phyloP scores from a whole-genome alignment of 2,888 invertebrate genomes.

The Beris morrisii region DNA sequence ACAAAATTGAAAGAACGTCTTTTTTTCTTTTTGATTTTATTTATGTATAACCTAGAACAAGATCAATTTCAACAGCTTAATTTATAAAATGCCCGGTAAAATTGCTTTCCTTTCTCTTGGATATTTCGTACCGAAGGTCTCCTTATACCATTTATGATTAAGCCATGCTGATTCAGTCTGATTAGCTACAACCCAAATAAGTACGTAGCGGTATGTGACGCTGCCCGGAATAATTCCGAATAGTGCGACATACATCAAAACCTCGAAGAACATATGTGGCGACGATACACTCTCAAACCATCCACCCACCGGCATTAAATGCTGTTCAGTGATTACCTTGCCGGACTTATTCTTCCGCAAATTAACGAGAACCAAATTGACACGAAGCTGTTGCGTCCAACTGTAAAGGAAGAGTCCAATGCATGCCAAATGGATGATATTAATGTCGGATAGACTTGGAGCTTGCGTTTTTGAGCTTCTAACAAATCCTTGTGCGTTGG shows the following conservation, averaged over 20 bases:
- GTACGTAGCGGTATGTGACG: constrained; percentile 70
- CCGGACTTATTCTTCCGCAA: constrained; percentile 73
- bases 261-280: constrained; percentile 81
- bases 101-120: constrained; percentile 73
- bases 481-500: constrained; percentile 71
- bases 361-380: constrained; percentile 74
- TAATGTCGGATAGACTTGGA: neutral
- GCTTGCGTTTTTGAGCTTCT: constrained; percentile 41
- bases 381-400: constrained; percentile 73
- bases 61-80: too few species aligned
- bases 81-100: constrained; percentile 70
- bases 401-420: constrained; percentile 68
- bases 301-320: constrained; percentile 76
- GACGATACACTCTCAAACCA: constrained; percentile 79
- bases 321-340: constrained; percentile 67
- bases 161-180: constrained; percentile 76
- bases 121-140: constrained; percentile 71
- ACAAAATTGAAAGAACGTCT: too few species aligned
- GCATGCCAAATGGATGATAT: constrained; percentile 54
- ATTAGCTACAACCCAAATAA: constrained; percentile 77
- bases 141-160: constrained; percentile 80
- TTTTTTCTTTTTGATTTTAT: too few species aligned
- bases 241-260: constrained; percentile 70
- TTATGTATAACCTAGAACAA: too few species aligned
- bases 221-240: constrained; percentile 67